Base-by-base conservation (phyloP, 2,797 vertebrate species). In the Coccyzus lansbergi region DNA sequence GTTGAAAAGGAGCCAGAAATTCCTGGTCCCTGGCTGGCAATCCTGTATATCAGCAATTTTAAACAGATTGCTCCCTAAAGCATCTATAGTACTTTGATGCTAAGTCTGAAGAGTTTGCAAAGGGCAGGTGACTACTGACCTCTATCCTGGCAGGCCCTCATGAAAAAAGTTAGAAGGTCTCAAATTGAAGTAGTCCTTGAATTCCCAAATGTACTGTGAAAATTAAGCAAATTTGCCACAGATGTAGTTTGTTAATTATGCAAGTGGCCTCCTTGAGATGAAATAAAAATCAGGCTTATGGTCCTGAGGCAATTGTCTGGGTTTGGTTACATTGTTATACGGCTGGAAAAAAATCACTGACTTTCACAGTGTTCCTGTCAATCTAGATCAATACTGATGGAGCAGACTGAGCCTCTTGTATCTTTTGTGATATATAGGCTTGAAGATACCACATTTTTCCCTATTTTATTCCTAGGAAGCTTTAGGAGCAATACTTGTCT, bases 231-330 rank as follows among this genome's bases (percentile, higher is more conserved):
- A 91, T 79, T 52, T 71, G 17, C 55, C 11, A 8, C 53, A 75
- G 83, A 78, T 69, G 34, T 71, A 48, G 40, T 34, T 29, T 75
- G 64, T 84, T 94, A 85, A 90, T 95, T 88, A 87, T 79, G 65
- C 74, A 42, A 21, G 42, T 74, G 46, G 29, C 53, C 21, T 91
- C 51, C 69, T 74, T 85, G 88, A 88, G 72, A 42, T 93, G 52
- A 86, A 67, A 87, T 76, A 74, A 87, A 86, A 92, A 59, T 72
- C 34, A 74, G 48, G 33, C 12, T 83, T 86, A 51, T 53, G 22
- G 48, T 88, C 52, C 74, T 86, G 60, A 90, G 67, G 71, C 70
- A 74, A 1, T 79, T 81, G 36, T 80, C 82, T 80, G 56, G 21
- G 69, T 93, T 92, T 26, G 5, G 38, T 81, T 69, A 59, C 0